Evolutionary conservation across 2,113 vertebrate genomes (phyloP).

Genomic region (Melierax canorus): DNA sequence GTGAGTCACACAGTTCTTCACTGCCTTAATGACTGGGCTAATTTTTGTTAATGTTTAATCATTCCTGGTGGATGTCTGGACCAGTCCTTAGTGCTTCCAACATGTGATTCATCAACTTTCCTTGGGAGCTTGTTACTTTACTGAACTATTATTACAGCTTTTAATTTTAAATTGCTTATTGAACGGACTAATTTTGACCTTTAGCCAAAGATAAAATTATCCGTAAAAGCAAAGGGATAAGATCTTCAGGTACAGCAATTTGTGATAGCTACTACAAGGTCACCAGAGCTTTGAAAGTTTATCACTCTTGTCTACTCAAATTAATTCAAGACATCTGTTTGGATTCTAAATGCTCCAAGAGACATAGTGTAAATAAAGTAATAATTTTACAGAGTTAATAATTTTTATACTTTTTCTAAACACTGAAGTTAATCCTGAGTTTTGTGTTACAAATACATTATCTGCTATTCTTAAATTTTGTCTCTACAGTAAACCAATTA

Average conservation of each 20-base stretch:
- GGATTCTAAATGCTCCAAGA: neutral
- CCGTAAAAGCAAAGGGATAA: conserved; percentile 21
- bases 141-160: neutral
- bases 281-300: neutral
- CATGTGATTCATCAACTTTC: neutral
- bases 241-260: neutral
- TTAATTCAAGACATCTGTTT: neutral
- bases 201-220: conserved; percentile 12
- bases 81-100: neutral
- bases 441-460: neutral
- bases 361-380: conserved; percentile 9
- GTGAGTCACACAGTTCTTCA: neutral
- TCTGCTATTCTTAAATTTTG: neutral
- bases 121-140: neutral
- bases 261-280: neutral
- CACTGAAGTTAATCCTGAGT: neutral
- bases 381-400: conserved; percentile 8
- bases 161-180: conserved; percentile 21
- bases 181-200: neutral
- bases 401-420: neutral
- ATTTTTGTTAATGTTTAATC: neutral
- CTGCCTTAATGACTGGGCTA: neutral
- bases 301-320: neutral
- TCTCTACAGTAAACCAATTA: neutral
- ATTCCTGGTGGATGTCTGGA: neutral